These are phyloP conservation scores for Pachydiplax longipennis DNA, from an alignment of 2,888 invertebrate genomes.

Conservation along the genomic window DNA sequence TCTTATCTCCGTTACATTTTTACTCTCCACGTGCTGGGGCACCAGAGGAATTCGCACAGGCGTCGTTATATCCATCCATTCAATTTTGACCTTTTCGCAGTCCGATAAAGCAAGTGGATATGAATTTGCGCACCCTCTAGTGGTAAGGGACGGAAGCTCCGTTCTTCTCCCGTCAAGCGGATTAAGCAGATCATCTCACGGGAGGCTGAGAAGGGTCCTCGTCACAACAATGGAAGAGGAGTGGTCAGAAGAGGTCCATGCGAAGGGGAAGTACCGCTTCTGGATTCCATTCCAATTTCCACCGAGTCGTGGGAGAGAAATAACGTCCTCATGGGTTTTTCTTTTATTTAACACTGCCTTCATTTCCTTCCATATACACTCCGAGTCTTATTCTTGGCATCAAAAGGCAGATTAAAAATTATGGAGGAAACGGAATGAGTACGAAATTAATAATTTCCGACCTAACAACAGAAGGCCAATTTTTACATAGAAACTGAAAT, in stretches of 20 bases:
- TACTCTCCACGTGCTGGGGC: neutral
- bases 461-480: no score
- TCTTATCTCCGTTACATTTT: no score
- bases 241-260: neutral
- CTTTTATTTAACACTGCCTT: no score
- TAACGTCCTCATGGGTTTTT: no score
- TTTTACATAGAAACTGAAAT: no score
- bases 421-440: no score
- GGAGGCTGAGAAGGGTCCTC: conserved; percentile 40
- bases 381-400: no score
- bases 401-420: no score
- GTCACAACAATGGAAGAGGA: conserved; percentile 7
- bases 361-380: no score
- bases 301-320: no score
- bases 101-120: conserved; percentile 29
- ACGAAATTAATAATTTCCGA: no score
- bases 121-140: conserved; percentile 35
- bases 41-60: neutral
- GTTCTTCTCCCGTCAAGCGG: conserved; percentile 42
- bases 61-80: conserved; percentile 5
- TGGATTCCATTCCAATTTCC: no score
- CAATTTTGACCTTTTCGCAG: conserved; percentile 38
- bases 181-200: conserved; percentile 45
- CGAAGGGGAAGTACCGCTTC: neutral
- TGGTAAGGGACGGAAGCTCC: conserved; percentile 44